Base-by-base conservation (phyloP, 1,140 invertebrate genomes). In the Rhopalosiphum maidis region DNA sequence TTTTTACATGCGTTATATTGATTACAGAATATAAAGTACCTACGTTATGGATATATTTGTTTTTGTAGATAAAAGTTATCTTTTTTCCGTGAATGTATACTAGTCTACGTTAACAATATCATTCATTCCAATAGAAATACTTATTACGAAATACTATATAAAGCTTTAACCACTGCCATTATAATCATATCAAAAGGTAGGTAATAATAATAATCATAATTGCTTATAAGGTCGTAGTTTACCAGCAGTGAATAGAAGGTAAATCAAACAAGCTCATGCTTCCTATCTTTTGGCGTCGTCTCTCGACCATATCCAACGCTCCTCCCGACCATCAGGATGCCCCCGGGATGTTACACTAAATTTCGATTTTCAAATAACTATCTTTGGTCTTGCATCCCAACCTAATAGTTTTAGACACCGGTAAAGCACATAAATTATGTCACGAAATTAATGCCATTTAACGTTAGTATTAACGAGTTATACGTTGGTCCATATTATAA, bases 211-310 rank as follows among this genome's bases (percentile, higher is more conserved):
- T 88, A 23, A 48, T 48, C 6, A 37, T 88, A 35, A 86, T 86
- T 30, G 25, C 43, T 88, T 54, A 51, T 54, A 51, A 51, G 87
- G 87, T 88, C 87, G n/a, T 88, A n/a, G n/a, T 21, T 22, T 51
- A 88, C 46, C 7, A 2, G 15, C 30, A 25, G 30, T 41, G 9
- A 15, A 0, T 7, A 51, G 46, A n/a, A 54, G 87, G 87, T 88
- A 88, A 88, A 88, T 88, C 87, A 54, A 51, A 88, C 46, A 25
- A 30, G 4, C 6, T 7, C 87, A 8, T 21, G 25, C 87, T 35
- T 5, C 35, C 23, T 90, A 90, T 90, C 89, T 90, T 30, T 90
- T 90, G 54, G 89, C 89, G 89, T 25, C 55, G 54, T 55, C 11
- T 60, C 89, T 41, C 60, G n/a, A n/a, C 30, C 60, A 1, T 68